Conservation (phyloP, 2,888 invertebrate species). For the Plagodis pulveraria region DNA sequence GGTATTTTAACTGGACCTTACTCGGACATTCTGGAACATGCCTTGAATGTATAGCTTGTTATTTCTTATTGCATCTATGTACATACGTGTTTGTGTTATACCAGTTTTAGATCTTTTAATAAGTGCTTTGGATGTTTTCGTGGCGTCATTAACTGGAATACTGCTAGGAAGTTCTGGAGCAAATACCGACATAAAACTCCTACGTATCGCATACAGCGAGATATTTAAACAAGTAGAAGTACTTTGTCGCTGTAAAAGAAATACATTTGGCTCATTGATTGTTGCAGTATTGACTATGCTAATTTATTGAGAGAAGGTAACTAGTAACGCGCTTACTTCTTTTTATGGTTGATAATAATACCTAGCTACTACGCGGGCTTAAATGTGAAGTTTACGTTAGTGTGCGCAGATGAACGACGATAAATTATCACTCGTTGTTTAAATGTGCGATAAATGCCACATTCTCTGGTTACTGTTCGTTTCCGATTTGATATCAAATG, state of each 20-base stretch:
- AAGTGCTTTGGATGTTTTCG: constrained; percentile 31
- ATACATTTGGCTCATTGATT: background rate
- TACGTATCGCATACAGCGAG: constrained; percentile 45
- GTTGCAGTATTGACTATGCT: background rate
- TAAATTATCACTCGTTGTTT: constrained; percentile 60
- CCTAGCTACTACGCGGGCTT: constrained; percentile 32
- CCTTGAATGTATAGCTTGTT: too few species aligned
- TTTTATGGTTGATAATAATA: background rate
- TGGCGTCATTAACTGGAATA: constrained; percentile 39
- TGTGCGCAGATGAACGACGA: constrained; percentile 58
- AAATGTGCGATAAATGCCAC: constrained; percentile 45
- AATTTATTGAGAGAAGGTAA: too few species aligned
- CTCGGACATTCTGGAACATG: too few species aligned
- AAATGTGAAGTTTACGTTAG: constrained; percentile 50
- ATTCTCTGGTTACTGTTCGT: constrained; percentile 14
- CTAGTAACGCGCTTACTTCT: too few species aligned
- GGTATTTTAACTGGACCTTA: too few species aligned
- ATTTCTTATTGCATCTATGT: background rate
- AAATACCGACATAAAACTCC: constrained; percentile 55
- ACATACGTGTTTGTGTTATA: constrained; percentile 16
- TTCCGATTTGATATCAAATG: constrained; percentile 3
- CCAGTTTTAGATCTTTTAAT: constrained; percentile 20
- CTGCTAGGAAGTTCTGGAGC: constrained; percentile 45
- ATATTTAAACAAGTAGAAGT: constrained; percentile 2
- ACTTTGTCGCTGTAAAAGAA: constrained; percentile 7